Conservation (phyloP, 2,888 invertebrate genomes). For the Exephanes ischioxanthus region DNA sequence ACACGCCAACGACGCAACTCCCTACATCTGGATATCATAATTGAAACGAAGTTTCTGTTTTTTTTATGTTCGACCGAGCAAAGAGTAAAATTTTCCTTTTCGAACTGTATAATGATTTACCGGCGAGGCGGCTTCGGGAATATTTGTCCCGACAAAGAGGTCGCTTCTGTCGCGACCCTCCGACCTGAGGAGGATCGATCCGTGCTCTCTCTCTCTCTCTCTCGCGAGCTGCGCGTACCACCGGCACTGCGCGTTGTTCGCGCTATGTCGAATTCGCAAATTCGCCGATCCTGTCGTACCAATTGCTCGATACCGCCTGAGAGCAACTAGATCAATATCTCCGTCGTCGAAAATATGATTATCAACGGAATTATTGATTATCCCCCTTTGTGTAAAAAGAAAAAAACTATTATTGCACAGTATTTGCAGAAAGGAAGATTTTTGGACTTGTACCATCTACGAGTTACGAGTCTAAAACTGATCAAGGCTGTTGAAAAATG, state of each 20-base stretch:
- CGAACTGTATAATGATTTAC: slow-evolving; percentile 3
- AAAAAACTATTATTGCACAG: too few species aligned
- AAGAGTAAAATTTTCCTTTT: slow-evolving; percentile 35
- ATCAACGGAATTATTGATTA: too few species aligned
- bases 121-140: slow-evolving; percentile 12
- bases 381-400: too few species aligned
- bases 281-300: slow-evolving; percentile 11
- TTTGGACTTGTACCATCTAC: too few species aligned
- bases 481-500: too few species aligned
- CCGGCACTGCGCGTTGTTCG: slow-evolving; percentile 27
- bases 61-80: not conserved
- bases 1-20: not conserved
- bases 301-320: not conserved
- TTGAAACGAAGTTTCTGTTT: not conserved
- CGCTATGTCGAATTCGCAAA: slow-evolving; percentile 32
- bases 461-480: too few species aligned
- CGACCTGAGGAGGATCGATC: slow-evolving; percentile 79
- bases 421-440: too few species aligned
- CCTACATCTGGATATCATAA: not conserved
- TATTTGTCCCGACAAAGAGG: slow-evolving; percentile 69
- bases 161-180: slow-evolving; percentile 71
- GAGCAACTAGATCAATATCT: not conserved
- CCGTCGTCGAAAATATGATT: not conserved
- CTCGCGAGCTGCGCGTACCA: slow-evolving; percentile 54
- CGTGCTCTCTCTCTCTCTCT: slow-evolving; percentile 65